A percentile compares a stretch with the other conserved stretches of the same genome.
Evolutionary conservation across 2,797 vertebrate species (phyloP).

Genomic region (Syngnathus rostellatus): DNA sequence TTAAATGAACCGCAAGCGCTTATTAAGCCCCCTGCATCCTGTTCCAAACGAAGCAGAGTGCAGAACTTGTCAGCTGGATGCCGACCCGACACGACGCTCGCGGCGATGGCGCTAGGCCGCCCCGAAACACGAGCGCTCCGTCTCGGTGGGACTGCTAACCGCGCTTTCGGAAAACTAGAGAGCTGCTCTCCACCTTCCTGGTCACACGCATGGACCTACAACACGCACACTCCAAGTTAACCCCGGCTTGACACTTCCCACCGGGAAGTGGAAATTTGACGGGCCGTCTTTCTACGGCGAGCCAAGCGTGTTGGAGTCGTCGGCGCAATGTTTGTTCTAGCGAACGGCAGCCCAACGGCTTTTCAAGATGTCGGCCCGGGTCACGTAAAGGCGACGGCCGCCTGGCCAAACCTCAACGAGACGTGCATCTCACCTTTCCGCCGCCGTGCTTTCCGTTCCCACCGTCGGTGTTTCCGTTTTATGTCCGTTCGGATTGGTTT

Average conservation of each 20-base stretch:
- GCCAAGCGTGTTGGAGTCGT: slow-evolving; percentile 59
- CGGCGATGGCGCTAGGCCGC: slow-evolving; percentile 23
- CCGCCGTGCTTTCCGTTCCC: slow-evolving; percentile 14
- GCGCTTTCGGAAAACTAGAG: slow-evolving; percentile 52
- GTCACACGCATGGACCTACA: slow-evolving; percentile 8
- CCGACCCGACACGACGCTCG: no score
- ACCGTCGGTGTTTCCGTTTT: slow-evolving; percentile 3
- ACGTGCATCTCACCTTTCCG: slow-evolving; percentile 42
- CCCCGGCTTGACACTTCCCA: slow-evolving; percentile 37
- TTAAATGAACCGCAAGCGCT: slow-evolving; percentile 29
- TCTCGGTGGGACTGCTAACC: not conserved
- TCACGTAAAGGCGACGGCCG: slow-evolving; percentile 50
- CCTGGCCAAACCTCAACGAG: slow-evolving; percentile 47
- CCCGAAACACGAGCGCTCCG: slow-evolving; percentile 29
- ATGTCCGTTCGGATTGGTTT: not conserved
- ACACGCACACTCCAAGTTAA: slow-evolving; percentile 37
- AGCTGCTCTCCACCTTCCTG: slow-evolving; percentile 39
- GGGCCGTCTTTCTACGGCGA: slow-evolving; percentile 54
- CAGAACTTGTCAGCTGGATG: slow-evolving; percentile 5
- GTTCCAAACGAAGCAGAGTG: slow-evolving; percentile 16
- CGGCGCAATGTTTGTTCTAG: slow-evolving; percentile 60
- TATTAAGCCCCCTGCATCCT: slow-evolving; percentile 14
- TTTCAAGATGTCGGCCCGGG: slow-evolving; percentile 56
- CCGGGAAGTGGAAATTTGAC: slow-evolving; percentile 57
- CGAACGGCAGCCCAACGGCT: slow-evolving; percentile 45